Base-by-base conservation (phyloP, 2,113 vertebrate genomes). In the Scomber scombrus region DNA sequence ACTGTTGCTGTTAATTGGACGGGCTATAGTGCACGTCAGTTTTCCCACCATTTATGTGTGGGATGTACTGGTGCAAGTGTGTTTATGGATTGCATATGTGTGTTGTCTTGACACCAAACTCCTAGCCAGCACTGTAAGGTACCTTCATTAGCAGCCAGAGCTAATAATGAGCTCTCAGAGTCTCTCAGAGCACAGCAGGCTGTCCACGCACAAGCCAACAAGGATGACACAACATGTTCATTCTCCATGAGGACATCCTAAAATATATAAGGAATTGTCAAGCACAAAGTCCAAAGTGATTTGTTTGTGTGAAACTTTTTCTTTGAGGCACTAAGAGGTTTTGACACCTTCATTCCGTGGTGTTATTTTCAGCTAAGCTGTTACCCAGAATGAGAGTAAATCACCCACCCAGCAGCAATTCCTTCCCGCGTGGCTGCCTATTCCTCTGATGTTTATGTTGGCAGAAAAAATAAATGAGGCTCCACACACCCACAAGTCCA, bases 381-480 rank as follows among this genome's bases (percentile, higher is more conserved):
- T 80, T 74, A 72, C 74, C 80, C 67, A 69, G 73, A 87, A 75
- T 71, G 74, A 79, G 74, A 84, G 85, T 45, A 85, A 91, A 92
- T 92, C 81, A 92, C 51, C 70, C 78, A 77, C 75, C 72, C 71
- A 61, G 73, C 70, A 82, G 78, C 52, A 13, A 70, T 49, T 78
- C 74, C 56, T 82, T 71, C 73, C 71, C 55, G 19, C 34, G 12
- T 15, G 64, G 83, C 52, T 56, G 75, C 56, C 65, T 58, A 16
- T 76, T 83, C 71, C 62, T 78, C 64, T 61, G 19, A 75, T 86
- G 88, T 86, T 92, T 88, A 82, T 88, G 84, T 81, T 90, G 85
- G 72, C 79, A 77, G 19, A 16, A 73, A 16, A 67, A 78, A 84
- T 65, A 77, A 91, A 88, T 73, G 51, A 84, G 64, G 50, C 67